Percentiles rank a stretch among this genome's conserved stretches.
Conservation (phyloP, 2,113 vertebrate genomes). For the Xiphorhynchus elegans region DNA sequence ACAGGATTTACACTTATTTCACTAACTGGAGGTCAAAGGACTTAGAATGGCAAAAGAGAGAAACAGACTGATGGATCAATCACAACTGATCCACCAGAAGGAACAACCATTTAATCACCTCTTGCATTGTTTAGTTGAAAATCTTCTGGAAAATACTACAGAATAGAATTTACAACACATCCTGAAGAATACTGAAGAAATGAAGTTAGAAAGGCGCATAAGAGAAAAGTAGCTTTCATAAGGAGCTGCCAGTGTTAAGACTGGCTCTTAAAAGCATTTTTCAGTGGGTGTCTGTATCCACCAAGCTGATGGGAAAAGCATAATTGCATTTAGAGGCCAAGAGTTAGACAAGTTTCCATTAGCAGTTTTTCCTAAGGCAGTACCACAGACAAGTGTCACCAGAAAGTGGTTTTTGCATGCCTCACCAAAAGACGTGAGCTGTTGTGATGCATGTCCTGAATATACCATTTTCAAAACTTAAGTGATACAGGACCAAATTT, state of each 20-base stretch:
- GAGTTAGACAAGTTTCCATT: background rate
- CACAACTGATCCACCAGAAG: background rate
- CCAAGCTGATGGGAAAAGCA: background rate
- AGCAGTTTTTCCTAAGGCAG: conserved; percentile 3
- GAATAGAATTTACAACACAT: background rate
- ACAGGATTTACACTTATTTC: conserved; percentile 41
- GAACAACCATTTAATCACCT: background rate
- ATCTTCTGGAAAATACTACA: background rate
- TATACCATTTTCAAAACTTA: background rate
- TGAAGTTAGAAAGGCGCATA: background rate
- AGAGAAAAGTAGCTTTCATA: background rate
- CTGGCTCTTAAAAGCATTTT: conserved; percentile 6
- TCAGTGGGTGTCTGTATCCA: background rate
- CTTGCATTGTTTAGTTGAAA: background rate
- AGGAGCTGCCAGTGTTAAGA: background rate
- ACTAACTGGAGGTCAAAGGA: background rate
- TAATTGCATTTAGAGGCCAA: background rate
- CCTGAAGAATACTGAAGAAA: background rate
- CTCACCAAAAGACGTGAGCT: background rate
- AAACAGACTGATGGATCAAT: background rate
- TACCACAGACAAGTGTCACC: conserved; percentile 3
- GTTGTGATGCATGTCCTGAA: background rate
- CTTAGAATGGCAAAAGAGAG: background rate
- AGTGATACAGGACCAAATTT: background rate
- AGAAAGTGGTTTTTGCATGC: background rate